Percentiles rank a stretch among this genome's conserved stretches.
Evolutionary conservation across 2,888 invertebrate species (phyloP).

Genomic region (Caenorhabditis japonica): DNA sequence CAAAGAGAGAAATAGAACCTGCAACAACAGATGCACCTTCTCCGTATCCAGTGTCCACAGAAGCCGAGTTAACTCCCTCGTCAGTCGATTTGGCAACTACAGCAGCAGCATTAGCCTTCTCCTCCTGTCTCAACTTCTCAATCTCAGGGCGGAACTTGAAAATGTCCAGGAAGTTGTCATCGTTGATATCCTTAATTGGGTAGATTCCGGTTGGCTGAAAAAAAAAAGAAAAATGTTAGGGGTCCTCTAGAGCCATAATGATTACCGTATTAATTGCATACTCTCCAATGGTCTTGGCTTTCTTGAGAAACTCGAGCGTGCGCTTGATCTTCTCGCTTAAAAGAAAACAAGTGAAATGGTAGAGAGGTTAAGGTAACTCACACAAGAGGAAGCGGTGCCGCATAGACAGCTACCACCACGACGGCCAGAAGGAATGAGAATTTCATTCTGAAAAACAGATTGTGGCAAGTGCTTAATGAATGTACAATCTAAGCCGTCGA

Average conservation of each 20-base stretch:
- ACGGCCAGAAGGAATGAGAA: slow-evolving; percentile 46
- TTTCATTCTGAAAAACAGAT: slow-evolving; percentile 47
- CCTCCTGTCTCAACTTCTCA: slow-evolving; percentile 42
- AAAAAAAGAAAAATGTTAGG: not conserved
- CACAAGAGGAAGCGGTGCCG: slow-evolving; percentile 43
- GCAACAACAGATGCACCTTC: slow-evolving; percentile 22
- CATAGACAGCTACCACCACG: slow-evolving; percentile 32
- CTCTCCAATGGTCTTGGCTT: slow-evolving; percentile 60
- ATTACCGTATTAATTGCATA: slow-evolving; percentile 62
- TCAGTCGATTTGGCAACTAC: slow-evolving; percentile 28
- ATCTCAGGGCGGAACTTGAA: slow-evolving; percentile 63
- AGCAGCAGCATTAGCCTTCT: slow-evolving; percentile 16
- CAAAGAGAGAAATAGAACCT: not conserved
- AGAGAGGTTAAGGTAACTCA: slow-evolving; percentile 11
- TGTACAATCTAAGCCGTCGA: no score
- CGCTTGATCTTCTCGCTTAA: slow-evolving; percentile 60
- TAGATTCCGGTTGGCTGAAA: slow-evolving; percentile 66
- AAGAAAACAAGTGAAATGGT: not conserved
- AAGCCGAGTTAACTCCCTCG: slow-evolving; percentile 33
- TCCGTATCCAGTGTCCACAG: slow-evolving; percentile 34
- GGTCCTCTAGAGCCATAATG: not conserved
- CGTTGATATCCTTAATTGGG: slow-evolving; percentile 64
- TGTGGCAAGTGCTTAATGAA: no score
- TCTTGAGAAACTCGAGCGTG: slow-evolving; percentile 50
- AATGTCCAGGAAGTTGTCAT: slow-evolving; percentile 60